A percentile compares a stretch with the other conserved stretches of the same genome.
These are phyloP conservation scores for Cremastobaeus sp. DNA, from an alignment of 2,888 invertebrate genomes.

Conservation along the genomic window DNA sequence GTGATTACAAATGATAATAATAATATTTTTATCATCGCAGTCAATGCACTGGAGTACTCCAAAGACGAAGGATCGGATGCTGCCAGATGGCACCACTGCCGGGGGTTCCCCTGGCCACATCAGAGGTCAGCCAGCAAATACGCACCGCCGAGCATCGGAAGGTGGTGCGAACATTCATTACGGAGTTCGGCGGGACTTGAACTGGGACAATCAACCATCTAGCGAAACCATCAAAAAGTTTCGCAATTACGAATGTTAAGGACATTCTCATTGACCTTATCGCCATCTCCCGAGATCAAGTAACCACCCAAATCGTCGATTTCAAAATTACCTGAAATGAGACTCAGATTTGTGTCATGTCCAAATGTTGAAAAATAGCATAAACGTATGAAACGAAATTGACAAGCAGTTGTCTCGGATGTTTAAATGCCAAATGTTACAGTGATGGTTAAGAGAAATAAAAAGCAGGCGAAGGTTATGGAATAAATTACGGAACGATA, in stretches of 20 bases:
- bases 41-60: conserved; percentile 96
- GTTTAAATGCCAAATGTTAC: too few species aligned
- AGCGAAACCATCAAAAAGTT: conserved; percentile 91
- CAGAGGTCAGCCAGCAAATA: conserved; percentile 80
- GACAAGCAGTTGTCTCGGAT: too few species aligned
- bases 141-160: conserved; percentile 88
- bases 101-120: conserved; percentile 80
- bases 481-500: too few species aligned
- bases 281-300: conserved; percentile 50
- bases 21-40: conserved; percentile 76
- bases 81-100: conserved; percentile 80
- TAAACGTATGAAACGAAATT: background rate
- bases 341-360: background rate
- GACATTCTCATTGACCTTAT: conserved; percentile 2
- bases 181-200: conserved; percentile 79
- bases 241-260: conserved; percentile 94
- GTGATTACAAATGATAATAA: background rate
- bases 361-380: background rate
- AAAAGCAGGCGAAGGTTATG: too few species aligned
- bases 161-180: conserved; percentile 90
- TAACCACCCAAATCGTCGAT: conserved; percentile 18
- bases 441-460: too few species aligned
- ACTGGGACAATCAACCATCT: conserved; percentile 87
- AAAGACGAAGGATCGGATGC: conserved; percentile 93
- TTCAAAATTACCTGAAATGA: conserved; percentile 17